phyloP scores from a whole-genome alignment of 2,888 invertebrate genomes.

The Polia nebulosa region DNA sequence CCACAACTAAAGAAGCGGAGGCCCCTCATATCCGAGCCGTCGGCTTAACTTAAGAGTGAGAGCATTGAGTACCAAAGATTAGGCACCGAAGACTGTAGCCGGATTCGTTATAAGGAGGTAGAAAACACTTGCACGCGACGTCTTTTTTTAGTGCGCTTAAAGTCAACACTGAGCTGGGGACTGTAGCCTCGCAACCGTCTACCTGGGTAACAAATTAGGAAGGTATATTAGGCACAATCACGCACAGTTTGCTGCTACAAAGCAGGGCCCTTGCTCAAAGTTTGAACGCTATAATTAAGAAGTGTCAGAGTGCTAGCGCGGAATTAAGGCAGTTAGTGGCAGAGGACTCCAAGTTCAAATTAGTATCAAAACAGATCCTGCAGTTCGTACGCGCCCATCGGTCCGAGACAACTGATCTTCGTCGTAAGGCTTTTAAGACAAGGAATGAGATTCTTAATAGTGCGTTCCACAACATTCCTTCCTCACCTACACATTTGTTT shows the following conservation, averaged over 20 bases:
- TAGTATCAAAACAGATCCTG: background rate
- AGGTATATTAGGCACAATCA: background rate
- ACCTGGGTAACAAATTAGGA: background rate
- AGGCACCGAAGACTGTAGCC: background rate
- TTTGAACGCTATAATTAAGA: too few species aligned
- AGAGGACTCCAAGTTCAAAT: background rate
- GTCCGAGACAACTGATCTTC: too few species aligned
- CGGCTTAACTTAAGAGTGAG: background rate
- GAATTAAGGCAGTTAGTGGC: background rate
- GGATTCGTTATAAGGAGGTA: background rate
- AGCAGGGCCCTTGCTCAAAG: background rate
- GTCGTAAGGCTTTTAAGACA: background rate
- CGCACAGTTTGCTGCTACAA: background rate
- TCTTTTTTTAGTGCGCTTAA: background rate
- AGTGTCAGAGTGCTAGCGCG: accelerated
- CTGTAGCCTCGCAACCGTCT: background rate
- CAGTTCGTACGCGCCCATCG: too few species aligned
- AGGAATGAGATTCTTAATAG: too few species aligned
- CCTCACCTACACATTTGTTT: too few species aligned
- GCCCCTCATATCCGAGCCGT: too few species aligned
- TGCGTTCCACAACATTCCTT: too few species aligned
- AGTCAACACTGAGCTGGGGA: background rate
- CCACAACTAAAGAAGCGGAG: too few species aligned
- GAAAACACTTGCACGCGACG: background rate
- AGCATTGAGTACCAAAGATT: too few species aligned